Conservation (phyloP, 2,888 invertebrate genomes). For the Cremastinae sp. region DNA sequence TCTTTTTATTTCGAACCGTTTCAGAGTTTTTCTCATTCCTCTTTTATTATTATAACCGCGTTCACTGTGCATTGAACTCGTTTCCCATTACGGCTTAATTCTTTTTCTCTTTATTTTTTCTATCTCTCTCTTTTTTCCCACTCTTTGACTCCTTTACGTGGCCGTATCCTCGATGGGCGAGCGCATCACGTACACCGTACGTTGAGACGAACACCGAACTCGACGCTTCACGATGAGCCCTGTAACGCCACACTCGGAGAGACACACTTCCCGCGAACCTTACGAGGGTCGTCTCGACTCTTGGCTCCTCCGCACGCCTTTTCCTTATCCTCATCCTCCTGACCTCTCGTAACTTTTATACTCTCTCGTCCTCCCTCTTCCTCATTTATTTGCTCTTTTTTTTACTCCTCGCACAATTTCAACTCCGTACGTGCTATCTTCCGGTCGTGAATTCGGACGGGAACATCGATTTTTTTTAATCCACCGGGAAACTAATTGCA, state of each 20-base stretch:
- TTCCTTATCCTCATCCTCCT: conserved; percentile 37
- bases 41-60: conserved; percentile 26
- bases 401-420: neutral
- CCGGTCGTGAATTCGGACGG: neutral
- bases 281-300: conserved; percentile 59
- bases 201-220: conserved; percentile 34
- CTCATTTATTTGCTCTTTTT: neutral
- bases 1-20: conserved; percentile 30
- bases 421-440: neutral
- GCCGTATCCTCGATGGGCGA: conserved; percentile 45
- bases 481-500: too few species aligned
- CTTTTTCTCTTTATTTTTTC: conserved; percentile 1
- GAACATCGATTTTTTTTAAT: neutral
- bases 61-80: conserved; percentile 9
- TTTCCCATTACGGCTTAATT: conserved; percentile 51
- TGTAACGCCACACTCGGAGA: conserved; percentile 59
- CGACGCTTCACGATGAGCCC: conserved; percentile 57
- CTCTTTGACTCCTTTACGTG: conserved; percentile 24
- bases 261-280: conserved; percentile 52
- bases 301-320: conserved; percentile 35
- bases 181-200: conserved; percentile 42
- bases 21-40: too few species aligned
- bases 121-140: neutral
- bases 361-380: conserved; percentile 33
- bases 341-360: conserved; percentile 41